phyloP scores from a whole-genome alignment of 1,140 invertebrate species.

The Papilio xuthus region DNA sequence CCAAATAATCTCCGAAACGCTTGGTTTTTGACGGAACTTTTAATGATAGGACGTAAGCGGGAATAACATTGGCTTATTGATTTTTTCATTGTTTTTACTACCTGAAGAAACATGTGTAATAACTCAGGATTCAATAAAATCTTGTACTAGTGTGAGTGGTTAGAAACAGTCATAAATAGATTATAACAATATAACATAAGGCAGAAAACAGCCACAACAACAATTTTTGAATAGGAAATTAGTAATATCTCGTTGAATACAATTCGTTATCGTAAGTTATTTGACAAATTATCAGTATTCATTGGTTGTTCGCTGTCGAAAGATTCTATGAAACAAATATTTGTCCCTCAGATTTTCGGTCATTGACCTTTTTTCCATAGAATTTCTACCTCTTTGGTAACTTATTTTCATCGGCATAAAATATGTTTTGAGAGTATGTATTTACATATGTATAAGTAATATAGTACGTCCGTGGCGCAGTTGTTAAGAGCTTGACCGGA shows the following conservation, averaged over 20 bases:
- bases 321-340: neutral
- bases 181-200: neutral
- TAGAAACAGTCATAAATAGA: neutral
- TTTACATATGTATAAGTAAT: too few relatives aligned
- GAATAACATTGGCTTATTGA: too few relatives aligned
- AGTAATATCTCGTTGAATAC: conserved; percentile 2
- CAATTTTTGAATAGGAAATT: conserved; percentile 8
- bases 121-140: too few relatives aligned
- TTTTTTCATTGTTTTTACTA: too few relatives aligned
- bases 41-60: too few relatives aligned
- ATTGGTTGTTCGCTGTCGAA: neutral
- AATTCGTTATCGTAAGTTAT: neutral
- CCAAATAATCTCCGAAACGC: too few relatives aligned
- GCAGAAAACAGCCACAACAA: neutral
- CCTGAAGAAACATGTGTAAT: too few relatives aligned
- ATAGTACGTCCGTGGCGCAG: too few relatives aligned
- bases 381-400: neutral
- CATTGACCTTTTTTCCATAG: neutral
- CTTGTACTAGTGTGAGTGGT: too few relatives aligned
- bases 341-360: neutral
- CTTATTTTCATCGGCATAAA: neutral
- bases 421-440: neutral
- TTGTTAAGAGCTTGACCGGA: too few relatives aligned
- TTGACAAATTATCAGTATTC: conserved; percentile 9
- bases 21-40: too few relatives aligned